A percentile compares a stretch with the other conserved stretches of the same genome.
These are phyloP conservation scores for Rhizomys pruinosus DNA, from an alignment of 2,113 vertebrate species.

Conservation along the genomic window DNA sequence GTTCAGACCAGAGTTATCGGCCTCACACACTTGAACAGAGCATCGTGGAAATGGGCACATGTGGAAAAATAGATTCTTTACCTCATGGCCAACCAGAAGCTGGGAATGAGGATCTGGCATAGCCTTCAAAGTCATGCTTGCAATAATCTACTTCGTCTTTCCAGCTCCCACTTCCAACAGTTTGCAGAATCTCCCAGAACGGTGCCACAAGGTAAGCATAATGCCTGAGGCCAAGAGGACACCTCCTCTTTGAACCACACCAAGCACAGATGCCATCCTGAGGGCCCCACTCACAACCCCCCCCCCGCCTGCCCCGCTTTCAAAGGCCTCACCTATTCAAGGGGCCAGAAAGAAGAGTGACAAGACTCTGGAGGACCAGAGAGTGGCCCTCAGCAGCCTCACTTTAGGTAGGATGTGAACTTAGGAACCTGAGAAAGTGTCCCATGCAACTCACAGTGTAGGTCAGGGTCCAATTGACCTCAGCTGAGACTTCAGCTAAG, in stretches of 20 bases:
- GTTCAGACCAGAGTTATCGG: too few species aligned
- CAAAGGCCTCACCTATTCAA: neutral
- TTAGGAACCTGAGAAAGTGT: fast-evolving
- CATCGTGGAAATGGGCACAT: too few species aligned
- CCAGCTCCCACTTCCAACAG: neutral
- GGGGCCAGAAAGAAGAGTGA: neutral
- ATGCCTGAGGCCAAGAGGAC: neutral
- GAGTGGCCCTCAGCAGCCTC: neutral
- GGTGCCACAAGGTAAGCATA: neutral
- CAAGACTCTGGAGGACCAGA: too few species aligned
- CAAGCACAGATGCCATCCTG: neutral
- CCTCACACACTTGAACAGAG: too few species aligned
- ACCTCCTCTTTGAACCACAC: neutral
- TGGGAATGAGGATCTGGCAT: neutral
- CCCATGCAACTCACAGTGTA: neutral
- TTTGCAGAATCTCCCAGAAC: neutral
- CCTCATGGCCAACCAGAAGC: too few species aligned
- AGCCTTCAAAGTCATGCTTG: too few species aligned
- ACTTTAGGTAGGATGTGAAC: neutral
- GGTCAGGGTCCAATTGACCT: neutral
- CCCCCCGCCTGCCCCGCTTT: too few species aligned
- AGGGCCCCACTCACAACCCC: neutral
- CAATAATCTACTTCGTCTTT: neutral
- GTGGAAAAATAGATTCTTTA: too few species aligned
- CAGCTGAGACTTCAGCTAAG: neutral